phyloP scores from a whole-genome alignment of 2,888 invertebrate genomes.

The Anoncus sp. region DNA sequence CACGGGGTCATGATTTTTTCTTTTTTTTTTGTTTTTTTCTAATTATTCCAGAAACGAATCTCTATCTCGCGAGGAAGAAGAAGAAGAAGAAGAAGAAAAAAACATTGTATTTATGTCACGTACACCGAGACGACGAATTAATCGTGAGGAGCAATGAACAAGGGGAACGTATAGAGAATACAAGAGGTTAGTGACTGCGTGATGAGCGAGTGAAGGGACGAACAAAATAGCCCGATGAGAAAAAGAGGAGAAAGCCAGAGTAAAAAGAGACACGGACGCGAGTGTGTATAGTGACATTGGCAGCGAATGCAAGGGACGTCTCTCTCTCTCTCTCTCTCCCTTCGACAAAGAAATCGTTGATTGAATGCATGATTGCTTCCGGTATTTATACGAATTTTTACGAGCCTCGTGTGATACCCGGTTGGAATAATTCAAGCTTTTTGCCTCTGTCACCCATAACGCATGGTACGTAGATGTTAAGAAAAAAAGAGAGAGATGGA shows the following conservation, averaged over 20 bases:
- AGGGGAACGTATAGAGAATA: conserved; percentile 42
- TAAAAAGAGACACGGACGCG: conserved; percentile 18
- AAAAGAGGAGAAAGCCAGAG: conserved; percentile 23
- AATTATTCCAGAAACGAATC: conserved; percentile 35
- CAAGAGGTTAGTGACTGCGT: conserved; percentile 61
- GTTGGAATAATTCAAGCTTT: conserved; percentile 66
- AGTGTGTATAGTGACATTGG: conserved; percentile 53
- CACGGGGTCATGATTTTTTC: neutral
- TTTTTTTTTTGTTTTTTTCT: too few relatives aligned
- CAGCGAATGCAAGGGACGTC: conserved; percentile 66
- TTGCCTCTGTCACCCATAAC: conserved; percentile 43
- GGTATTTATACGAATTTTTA: conserved; percentile 70
- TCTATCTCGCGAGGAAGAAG: conserved; percentile 6
- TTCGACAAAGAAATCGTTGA: conserved; percentile 72
- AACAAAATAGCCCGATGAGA: conserved; percentile 34
- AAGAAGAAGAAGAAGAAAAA: neutral
- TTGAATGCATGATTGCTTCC: conserved; percentile 73
- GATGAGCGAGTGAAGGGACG: conserved; percentile 55
- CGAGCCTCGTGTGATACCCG: conserved; percentile 66
- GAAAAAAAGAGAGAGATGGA: conserved; percentile 12
- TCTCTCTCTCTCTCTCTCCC: too few relatives aligned
- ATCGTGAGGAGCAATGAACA: conserved; percentile 40
- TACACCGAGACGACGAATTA: conserved; percentile 41
- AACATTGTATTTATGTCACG: conserved; percentile 22
- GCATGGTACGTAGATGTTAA: conserved; percentile 11